Evolutionary conservation across 2,113 vertebrate genomes (phyloP), one percentile per base, ranked within the genome.

Genomic region (Hystrix cristata): DNA sequence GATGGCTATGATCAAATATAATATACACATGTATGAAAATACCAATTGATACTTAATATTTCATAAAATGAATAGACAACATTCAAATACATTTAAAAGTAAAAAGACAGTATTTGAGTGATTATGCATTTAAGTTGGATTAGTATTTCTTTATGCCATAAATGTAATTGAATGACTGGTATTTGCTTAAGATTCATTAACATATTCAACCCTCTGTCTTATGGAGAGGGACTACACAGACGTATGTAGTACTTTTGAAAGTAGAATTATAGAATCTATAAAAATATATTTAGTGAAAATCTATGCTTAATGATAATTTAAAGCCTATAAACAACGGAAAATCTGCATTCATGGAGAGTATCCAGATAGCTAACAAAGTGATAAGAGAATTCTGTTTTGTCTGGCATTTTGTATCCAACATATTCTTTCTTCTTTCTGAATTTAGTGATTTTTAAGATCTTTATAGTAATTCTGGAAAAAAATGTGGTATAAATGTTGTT

Each of bases 251-350:
- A 94, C 29, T 83, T 94, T 72, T 29, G 62, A 78, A 96, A 88
- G n/a, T 89, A 83, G 91, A 92, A 87, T 29, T 95, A 14, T 95
- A 53, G 43, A 83, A 79, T 94, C 12, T 62, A 69, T 89, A 38
- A 79, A 93, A 16, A 53, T 10, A 48, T 59, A 89, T 31, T 4
- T 85, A 93, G 13, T 85, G 4, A 89, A 65, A 46, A 85, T 85
- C 43, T 71, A 78, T 64, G 15, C 21, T 93, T 81, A 94, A 84
- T 89, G 25, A 95, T 59, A 31, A 91, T 53, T 91, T 90, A 87
- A 80, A 88, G 21, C 95, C 59, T 74, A 76, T 31, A 57, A 87
- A 81, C 10, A 57, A n/a, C 11, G 74, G 31, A 81, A 87, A 64
- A 71, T 85, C 21, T 94, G 3, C 31, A 5, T 89, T 65, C 95